phyloP scores from a whole-genome alignment of 2,797 vertebrate species.

The Chromobotia macracanthus region DNA sequence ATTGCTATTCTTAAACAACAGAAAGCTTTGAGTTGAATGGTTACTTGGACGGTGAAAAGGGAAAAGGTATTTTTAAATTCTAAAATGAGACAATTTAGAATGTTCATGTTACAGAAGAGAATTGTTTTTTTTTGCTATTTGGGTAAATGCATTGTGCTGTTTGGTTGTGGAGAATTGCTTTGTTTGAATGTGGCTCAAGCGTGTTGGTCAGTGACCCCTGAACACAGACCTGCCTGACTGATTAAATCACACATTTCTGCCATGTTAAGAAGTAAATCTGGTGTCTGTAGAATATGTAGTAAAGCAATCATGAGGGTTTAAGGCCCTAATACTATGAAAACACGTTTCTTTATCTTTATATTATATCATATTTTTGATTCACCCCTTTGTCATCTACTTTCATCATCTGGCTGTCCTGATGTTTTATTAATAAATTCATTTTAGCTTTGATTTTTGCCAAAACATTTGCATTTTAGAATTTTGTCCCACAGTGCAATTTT shows the following conservation, averaged over 20 bases:
- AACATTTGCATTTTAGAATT: neutral
- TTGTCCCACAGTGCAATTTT: slow-evolving; percentile 33
- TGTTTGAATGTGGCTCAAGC: neutral
- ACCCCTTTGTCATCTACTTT: too few species aligned
- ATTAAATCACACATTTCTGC: neutral
- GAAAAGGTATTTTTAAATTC: slow-evolving; percentile 13
- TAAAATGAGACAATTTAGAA: neutral
- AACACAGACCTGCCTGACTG: neutral
- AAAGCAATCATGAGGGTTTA: neutral
- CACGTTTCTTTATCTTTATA: too few species aligned
- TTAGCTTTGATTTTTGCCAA: too few species aligned
- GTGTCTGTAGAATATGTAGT: neutral
- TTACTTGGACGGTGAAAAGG: neutral
- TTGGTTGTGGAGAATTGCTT: neutral
- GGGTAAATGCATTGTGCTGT: neutral
- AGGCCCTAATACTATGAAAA: neutral
- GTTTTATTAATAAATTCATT: too few species aligned
- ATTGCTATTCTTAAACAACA: slow-evolving; percentile 39
- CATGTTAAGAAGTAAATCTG: neutral
- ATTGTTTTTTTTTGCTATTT: neutral
- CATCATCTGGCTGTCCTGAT: too few species aligned
- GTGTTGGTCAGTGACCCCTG: neutral
- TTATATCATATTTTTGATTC: too few species aligned
- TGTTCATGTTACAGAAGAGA: neutral
- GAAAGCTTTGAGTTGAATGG: slow-evolving; percentile 13